A percentile compares a stretch with the other conserved stretches of the same genome.
phyloP scores from a whole-genome alignment of 2,797 vertebrate species.

The Alexandromys oeconomus region DNA sequence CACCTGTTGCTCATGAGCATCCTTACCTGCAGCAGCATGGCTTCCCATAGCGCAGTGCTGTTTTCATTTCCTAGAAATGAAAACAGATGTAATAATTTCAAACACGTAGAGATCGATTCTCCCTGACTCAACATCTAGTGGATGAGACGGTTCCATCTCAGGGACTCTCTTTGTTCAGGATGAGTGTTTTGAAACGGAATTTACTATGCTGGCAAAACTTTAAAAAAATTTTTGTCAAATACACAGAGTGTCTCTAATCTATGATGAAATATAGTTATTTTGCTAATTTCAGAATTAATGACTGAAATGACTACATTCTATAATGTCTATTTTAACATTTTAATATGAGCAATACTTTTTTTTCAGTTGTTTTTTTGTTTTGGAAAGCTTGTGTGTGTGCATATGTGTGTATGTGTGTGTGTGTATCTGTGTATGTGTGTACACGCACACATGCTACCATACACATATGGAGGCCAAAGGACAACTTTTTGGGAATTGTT shows the following conservation, averaged over 20 bases:
- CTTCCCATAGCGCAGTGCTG: constrained; percentile 72
- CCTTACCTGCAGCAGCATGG: constrained; percentile 80
- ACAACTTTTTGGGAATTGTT: background rate
- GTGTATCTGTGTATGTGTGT: background rate
- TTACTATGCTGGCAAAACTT: background rate
- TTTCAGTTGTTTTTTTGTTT: no score
- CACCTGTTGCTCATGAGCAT: constrained; percentile 68
- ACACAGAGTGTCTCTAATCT: background rate
- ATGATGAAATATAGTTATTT: background rate
- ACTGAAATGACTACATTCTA: constrained; percentile 30
- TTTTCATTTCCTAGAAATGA: constrained; percentile 71
- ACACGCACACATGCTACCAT: background rate
- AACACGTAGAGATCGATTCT: background rate
- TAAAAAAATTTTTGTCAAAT: constrained; percentile 9
- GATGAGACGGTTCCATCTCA: background rate
- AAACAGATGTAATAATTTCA: constrained; percentile 47
- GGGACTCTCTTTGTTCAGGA: background rate
- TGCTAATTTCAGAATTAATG: constrained; percentile 26
- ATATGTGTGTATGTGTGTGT: background rate
- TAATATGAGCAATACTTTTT: background rate
- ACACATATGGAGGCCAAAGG: background rate
- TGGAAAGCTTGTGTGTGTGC: background rate
- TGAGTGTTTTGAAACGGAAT: constrained; percentile 10
- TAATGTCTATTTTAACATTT: background rate
- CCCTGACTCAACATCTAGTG: background rate